Evolutionary conservation across 2,113 vertebrate species (phyloP).

Genomic region (Rutilus rutilus): DNA sequence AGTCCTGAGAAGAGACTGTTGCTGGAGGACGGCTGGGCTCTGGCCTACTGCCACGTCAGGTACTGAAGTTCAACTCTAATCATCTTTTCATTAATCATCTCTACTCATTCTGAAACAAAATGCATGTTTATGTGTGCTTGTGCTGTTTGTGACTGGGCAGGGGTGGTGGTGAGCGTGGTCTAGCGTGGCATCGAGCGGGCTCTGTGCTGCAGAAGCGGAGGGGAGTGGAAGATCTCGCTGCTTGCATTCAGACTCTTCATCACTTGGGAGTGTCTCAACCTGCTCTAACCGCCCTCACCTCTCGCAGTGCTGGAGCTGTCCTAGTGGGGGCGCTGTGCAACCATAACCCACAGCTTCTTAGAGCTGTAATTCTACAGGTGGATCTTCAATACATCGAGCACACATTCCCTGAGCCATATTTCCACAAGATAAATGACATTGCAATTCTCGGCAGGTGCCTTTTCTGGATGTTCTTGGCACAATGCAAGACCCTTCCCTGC

Average conservation of each 20-base stretch:
- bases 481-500: conserved; percentile 86
- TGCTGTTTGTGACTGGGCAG: conserved; percentile 65
- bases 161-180: conserved; percentile 91
- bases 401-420: background rate
- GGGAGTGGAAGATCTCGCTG: conserved; percentile 86
- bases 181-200: conserved; percentile 86
- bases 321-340: conserved; percentile 91
- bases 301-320: conserved; percentile 91
- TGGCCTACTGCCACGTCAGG: conserved; percentile 97
- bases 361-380: conserved; percentile 86
- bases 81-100: background rate
- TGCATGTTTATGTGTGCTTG: background rate
- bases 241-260: conserved; percentile 85
- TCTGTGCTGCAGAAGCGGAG: conserved; percentile 81
- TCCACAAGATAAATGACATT: background rate
- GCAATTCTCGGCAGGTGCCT: conserved; percentile 80
- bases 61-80: conserved; percentile 57
- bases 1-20: conserved; percentile 86
- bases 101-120: background rate
- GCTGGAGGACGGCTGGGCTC: conserved; percentile 90
- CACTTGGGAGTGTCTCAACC: conserved; percentile 84
- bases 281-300: conserved; percentile 77
- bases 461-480: conserved; percentile 91
- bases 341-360: conserved; percentile 79
- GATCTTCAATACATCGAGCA: conserved; percentile 34